Conservation (phyloP, 2,888 invertebrate species). For the Tetranychus truncatus region DNA sequence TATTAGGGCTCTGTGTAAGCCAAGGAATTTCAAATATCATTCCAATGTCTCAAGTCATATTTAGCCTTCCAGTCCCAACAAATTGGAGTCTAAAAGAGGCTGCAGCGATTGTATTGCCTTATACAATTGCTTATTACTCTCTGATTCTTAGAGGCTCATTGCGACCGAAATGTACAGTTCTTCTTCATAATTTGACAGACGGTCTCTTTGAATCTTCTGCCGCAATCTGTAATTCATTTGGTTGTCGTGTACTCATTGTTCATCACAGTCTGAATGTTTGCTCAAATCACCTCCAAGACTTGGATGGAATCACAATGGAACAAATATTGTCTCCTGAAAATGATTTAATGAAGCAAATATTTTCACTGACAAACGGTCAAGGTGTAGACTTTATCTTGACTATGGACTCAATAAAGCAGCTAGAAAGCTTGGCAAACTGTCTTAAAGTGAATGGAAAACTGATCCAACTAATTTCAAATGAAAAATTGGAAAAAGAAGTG, state of each 20-base stretch:
- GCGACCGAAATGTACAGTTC: constrained; percentile 37
- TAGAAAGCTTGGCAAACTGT: background rate
- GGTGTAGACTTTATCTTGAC: background rate
- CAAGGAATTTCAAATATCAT: background rate
- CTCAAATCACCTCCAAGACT: background rate
- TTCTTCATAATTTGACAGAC: constrained; percentile 36
- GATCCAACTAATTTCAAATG: background rate
- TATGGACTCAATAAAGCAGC: background rate
- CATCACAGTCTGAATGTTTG: background rate
- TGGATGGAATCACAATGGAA: background rate
- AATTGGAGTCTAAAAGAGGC: constrained; percentile 53
- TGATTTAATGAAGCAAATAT: background rate
- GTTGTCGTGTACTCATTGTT: constrained; percentile 33
- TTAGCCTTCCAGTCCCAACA: constrained; percentile 29
- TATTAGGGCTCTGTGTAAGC: background rate
- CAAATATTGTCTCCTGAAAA: background rate
- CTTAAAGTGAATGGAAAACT: background rate
- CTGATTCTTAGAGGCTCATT: constrained; percentile 66
- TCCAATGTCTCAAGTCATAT: background rate
- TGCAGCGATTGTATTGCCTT: constrained; percentile 80
- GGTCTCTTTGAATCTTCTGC: constrained; percentile 40
- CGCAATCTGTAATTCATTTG: constrained; percentile 35
- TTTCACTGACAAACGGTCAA: background rate
- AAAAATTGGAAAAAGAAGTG: background rate
- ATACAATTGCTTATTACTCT: constrained; percentile 68